Evolutionary conservation across 2,888 invertebrate species (phyloP), one percentile per base, ranked within the genome.

Genomic region (Boloria euphrosyne): DNA sequence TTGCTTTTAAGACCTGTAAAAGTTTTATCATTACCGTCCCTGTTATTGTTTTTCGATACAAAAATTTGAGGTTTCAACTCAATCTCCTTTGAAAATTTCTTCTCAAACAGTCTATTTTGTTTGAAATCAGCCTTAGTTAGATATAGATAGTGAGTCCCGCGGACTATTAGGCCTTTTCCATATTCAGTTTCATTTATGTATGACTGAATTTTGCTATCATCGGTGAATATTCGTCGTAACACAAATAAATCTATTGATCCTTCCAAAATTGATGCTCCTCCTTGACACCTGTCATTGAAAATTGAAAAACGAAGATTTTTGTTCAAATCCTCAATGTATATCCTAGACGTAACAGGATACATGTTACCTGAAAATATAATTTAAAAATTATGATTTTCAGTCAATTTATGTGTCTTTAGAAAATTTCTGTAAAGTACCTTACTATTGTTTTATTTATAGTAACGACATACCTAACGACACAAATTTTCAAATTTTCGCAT

Each of bases 311-410:
- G 89, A 0, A 93, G 65, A 44, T 90, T 89, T 14, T 74, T 80
- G 0, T 66, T 50, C 0, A 73, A 53, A 74, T 96, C 96, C 75
- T 94, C 93, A 3, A 97, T 87, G 50, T 94, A 93, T 47, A 98
- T 96, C 79, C 96, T 95, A 0, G 96, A 95, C 22, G 97, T 98
- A 0, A 99, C 93, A 0, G 99, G 99, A 81, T 98, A 99, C 81
- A 97, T 97, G 84, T 99, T 99, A 27, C 86, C 96, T 65, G 78
- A 4, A 68, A 71, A 13, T 38, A 31, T 13, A 6, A 51, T 46
- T 47, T 38, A 4, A 27, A 16, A 47, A 49, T 6, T 16, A 17
- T 7, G 0, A 14, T 17, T 13, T 4, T 46, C 18, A 16, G 16
- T 10, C 27, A 47, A 3, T 13, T 14, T 22, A 4, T 44, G 4